These are phyloP conservation scores for Phoebastria nigripes DNA, from an alignment of 2,797 vertebrate species.

Conservation along the genomic window DNA sequence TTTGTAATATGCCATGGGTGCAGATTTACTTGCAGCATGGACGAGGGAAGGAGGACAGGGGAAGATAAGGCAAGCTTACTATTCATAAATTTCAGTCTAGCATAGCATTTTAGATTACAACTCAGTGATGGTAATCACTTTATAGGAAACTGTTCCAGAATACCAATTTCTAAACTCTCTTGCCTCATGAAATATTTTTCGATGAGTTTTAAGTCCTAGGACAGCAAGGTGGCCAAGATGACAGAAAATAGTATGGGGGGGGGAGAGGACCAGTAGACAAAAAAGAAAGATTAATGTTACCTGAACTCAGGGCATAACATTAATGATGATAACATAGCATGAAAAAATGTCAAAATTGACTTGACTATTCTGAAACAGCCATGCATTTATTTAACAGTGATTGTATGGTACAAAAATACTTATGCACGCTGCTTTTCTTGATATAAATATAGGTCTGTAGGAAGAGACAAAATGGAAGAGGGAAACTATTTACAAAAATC, in stretches of 20 bases:
- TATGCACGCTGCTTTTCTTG: background rate
- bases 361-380: background rate
- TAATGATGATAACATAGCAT: background rate
- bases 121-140: conserved; percentile 25
- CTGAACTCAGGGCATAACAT: background rate
- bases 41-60: background rate
- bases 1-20: background rate
- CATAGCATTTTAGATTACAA: conserved; percentile 25
- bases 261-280: background rate
- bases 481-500: background rate
- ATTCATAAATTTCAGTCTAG: conserved; percentile 30
- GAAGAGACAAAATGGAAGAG: background rate
- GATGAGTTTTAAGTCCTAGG: background rate
- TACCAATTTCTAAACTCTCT: background rate
- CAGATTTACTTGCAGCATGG: background rate
- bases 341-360: background rate
- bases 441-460: background rate
- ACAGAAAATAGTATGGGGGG: background rate
- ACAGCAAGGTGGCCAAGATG: background rate
- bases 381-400: background rate
- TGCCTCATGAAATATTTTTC: background rate
- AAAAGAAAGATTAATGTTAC: background rate
- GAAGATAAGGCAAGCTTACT: conserved; percentile 11
- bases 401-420: background rate
- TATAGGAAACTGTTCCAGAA: conserved; percentile 11